Percentiles rank a stretch among this genome's conserved stretches.
These are phyloP conservation scores for Ramazzottius varieornatus DNA, from an alignment of 2,888 invertebrate species.

Conservation along the genomic window DNA sequence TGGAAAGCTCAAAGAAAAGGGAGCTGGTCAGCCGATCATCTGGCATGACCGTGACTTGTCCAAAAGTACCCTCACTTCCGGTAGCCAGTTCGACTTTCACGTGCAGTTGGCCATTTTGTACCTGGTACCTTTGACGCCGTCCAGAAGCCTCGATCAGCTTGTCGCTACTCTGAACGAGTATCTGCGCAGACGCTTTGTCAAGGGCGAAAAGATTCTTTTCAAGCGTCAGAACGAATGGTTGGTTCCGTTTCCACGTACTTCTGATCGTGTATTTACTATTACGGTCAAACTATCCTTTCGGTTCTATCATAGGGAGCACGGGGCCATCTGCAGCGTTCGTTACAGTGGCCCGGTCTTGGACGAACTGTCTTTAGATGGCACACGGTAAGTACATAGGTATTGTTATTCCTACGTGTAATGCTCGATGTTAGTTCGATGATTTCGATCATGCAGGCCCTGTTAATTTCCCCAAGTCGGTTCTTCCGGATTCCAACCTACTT, in stretches of 20 bases:
- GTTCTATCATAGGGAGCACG: too few relatives aligned
- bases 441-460: too few relatives aligned
- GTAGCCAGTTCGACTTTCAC: not conserved
- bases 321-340: too few relatives aligned
- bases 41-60: not conserved
- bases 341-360: too few relatives aligned
- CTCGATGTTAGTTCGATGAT: too few relatives aligned
- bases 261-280: not conserved
- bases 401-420: too few relatives aligned
- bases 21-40: not conserved
- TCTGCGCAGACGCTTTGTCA: not conserved
- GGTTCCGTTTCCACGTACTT: not conserved
- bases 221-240: not conserved
- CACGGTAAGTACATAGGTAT: too few relatives aligned
- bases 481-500: too few relatives aligned
- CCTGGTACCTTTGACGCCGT: not conserved
- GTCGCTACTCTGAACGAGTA: not conserved
- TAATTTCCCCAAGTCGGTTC: too few relatives aligned
- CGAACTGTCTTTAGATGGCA: too few relatives aligned
- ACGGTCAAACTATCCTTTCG: not conserved
- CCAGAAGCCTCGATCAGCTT: not conserved
- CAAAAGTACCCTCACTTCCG: not conserved
- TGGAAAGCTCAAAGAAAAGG: not conserved
- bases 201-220: not conserved
- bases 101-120: not conserved